Conservation (phyloP, 2,888 invertebrate species). For the Petrolisthes manimaculis region DNA sequence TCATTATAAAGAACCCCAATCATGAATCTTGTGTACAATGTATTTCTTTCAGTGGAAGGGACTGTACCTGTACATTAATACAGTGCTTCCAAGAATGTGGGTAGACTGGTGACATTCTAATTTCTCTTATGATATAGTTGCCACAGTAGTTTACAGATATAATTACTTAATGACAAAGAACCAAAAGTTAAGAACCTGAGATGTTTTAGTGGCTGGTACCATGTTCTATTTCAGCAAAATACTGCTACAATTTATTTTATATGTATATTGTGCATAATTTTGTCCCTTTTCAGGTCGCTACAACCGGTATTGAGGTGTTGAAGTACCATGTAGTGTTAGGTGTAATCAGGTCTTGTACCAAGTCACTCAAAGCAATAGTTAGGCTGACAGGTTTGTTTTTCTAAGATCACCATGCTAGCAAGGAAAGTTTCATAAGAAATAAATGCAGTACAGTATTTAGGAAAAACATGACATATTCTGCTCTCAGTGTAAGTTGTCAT, state of each 20-base stretch:
- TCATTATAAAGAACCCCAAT: no score
- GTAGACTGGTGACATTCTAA: no score
- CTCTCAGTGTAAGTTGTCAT: no score
- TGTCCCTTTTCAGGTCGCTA: constrained; percentile 54
- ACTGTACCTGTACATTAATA: no score
- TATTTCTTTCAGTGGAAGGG: no score
- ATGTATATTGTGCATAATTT: constrained; percentile 15
- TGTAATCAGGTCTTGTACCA: constrained; percentile 15
- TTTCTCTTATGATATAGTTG: no score
- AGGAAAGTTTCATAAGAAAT: not conserved
- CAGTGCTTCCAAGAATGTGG: no score
- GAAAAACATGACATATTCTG: no score
- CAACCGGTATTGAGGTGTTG: constrained; percentile 54
- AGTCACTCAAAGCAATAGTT: constrained; percentile 1
- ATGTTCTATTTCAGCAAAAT: not conserved
- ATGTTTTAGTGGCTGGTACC: no score
- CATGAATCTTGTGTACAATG: no score
- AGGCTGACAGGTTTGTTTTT: not conserved
- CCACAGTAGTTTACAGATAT: not conserved
- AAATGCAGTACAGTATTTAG: no score
- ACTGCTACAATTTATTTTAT: not conserved
- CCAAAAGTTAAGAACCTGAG: no score
- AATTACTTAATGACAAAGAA: not conserved
- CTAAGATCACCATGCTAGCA: not conserved
- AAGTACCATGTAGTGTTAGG: constrained; percentile 13